Evolutionary conservation across 2,113 vertebrate genomes (phyloP), one percentile per base, ranked within the genome.

Genomic region (Heterotis niloticus): DNA sequence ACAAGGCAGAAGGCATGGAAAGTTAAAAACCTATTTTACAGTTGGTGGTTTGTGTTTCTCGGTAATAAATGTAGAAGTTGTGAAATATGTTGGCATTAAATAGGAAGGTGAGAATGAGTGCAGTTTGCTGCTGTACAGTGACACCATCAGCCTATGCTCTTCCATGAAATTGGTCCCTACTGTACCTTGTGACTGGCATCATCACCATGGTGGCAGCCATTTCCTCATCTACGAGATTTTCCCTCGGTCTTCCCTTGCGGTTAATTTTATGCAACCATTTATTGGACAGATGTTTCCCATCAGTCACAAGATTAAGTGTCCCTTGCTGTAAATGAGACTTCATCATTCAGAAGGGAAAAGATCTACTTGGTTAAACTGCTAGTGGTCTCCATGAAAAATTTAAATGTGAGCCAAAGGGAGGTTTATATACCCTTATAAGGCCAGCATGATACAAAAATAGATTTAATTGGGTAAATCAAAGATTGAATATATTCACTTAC

Each of bases 241-340:
- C 81, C 81, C 84, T 78, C 80, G 82, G 83, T 88, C 86, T 88
- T 84, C 86, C 80, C 80, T 85, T 82, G 78, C 82, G 57, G 84
- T 90, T 88, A 88, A 91, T 90, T 89, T 86, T 86, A 89, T 86
- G 85, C 87, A 83, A 82, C 64, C 84, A 89, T 91, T 91, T 84
- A 91, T 90, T 87, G 87, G 83, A 64, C 88, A 89, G 87, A 87
- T 91, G 90, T 88, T 91, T 86, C 79, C 81, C 88, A 86, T 88
- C 86, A 88, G 82, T 84, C 69, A 82, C 62, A 75, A 84, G 86
- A 90, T 90, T 83, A 90, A 90, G 84, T 82, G 89, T 83, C 87
- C 82, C 83, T 77, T 82, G 81, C 86, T 83, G 85, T 87, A 86
- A 88, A 88, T 85, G 80, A 83, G 84, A 84, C 84, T 87, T 88